These are phyloP conservation scores for Leucophenga montana DNA, from an alignment of 2,888 invertebrate genomes.

Conservation along the genomic window DNA sequence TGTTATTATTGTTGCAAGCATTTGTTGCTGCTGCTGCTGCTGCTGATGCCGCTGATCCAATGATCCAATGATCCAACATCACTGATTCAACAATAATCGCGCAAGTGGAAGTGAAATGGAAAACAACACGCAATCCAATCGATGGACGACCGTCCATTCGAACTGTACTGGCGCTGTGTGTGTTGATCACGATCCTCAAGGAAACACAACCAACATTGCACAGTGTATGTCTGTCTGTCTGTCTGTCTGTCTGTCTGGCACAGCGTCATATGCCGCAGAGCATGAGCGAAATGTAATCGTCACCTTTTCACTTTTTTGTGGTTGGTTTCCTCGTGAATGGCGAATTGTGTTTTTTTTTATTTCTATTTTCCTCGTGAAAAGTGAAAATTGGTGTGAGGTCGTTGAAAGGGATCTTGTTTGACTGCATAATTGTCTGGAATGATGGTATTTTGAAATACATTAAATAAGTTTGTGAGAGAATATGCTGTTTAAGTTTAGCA, in stretches of 20 bases:
- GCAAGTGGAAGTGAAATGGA: background rate
- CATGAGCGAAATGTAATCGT: conserved; percentile 9
- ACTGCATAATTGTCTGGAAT: background rate
- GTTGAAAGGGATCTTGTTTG: background rate
- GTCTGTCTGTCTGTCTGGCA: no score
- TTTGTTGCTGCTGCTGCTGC: conserved; percentile 10
- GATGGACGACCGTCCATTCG: background rate
- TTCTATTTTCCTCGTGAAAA: background rate
- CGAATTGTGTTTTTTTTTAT: background rate
- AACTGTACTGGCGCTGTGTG: background rate
- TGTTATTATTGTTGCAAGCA: conserved; percentile 37
- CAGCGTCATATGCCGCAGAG: background rate
- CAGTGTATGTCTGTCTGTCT: no score
- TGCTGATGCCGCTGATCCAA: conserved; percentile 3
- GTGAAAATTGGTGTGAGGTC: background rate
- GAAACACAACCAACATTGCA: conserved; percentile 4
- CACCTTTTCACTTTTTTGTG: conserved; percentile 23
- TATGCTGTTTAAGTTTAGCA: no score
- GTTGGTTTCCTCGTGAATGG: background rate
- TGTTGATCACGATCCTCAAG: conserved; percentile 22
- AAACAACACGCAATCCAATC: background rate
- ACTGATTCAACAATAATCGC: background rate
- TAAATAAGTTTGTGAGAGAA: no score
- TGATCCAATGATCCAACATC: background rate
- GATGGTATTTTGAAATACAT: conserved; percentile 5